Percentiles rank a stretch among this genome's conserved stretches.
Conservation (phyloP, 2,113 vertebrate genomes). For the Ancistrus triradiatus region DNA sequence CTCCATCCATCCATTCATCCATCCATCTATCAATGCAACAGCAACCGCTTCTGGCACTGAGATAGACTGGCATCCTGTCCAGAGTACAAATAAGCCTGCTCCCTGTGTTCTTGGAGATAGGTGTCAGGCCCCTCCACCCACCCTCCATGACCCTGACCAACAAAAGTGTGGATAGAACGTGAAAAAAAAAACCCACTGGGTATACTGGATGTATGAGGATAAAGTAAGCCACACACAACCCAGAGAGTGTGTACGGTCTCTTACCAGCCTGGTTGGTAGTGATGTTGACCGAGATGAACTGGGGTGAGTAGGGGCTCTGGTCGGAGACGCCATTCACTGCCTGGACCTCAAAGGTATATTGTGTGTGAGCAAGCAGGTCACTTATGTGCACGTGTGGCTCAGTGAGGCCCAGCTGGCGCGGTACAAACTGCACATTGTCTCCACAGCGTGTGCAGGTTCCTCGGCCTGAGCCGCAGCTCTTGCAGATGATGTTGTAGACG, state of each 20-base stretch:
- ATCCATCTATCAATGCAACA: background rate
- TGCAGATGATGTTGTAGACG: constrained; percentile 96
- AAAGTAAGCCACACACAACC: too few relatives aligned
- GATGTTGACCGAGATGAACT: constrained; percentile 88
- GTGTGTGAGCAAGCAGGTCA: constrained; percentile 89
- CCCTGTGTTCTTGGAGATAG: too few relatives aligned
- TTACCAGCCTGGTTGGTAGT: constrained; percentile 97
- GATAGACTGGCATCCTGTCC: too few relatives aligned
- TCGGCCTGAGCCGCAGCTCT: constrained; percentile 82
- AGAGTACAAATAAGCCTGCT: too few relatives aligned
- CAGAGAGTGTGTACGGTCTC: too few relatives aligned
- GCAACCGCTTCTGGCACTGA: too few relatives aligned
- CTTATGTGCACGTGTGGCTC: constrained; percentile 82
- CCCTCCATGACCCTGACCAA: too few relatives aligned
- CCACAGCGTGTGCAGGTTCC: constrained; percentile 87
- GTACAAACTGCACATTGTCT: constrained; percentile 89
- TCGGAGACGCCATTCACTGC: constrained; percentile 91
- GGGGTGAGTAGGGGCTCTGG: constrained; percentile 88
- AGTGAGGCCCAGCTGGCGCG: constrained; percentile 85
- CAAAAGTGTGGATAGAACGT: too few relatives aligned
- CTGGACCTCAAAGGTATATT: constrained; percentile 96
- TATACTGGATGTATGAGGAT: too few relatives aligned
- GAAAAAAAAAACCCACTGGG: too few relatives aligned
- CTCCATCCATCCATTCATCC: too few relatives aligned
- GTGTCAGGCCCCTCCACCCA: too few relatives aligned